Conservation (phyloP, 92 coral and sea anemone species). For the Parazoanthus swiftii region DNA sequence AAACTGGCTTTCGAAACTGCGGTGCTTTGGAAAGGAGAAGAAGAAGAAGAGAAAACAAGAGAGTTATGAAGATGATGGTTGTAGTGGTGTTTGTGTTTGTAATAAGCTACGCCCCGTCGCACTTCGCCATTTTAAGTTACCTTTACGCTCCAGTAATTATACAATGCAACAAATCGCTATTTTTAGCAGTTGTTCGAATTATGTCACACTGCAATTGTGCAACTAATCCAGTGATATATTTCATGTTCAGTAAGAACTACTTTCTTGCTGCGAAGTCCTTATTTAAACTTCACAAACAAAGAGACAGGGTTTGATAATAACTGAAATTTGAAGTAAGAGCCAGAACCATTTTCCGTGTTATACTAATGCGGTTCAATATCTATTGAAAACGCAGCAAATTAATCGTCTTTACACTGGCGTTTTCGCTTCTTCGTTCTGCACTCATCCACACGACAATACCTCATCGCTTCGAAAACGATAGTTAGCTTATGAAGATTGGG, state of each 20-base stretch:
- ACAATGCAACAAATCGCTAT: neutral
- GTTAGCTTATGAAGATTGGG: too few relatives aligned
- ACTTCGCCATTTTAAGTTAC: neutral
- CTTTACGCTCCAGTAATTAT: neutral
- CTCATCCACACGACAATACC: too few relatives aligned
- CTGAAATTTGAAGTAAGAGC: neutral
- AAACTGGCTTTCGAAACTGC: neutral
- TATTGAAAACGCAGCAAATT: too few relatives aligned
- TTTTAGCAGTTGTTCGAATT: neutral
- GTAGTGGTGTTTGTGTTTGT: neutral
- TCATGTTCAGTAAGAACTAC: constrained; percentile 15
- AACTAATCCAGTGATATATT: neutral
- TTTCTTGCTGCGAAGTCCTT: neutral
- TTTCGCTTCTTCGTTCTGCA: too few relatives aligned
- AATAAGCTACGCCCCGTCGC: neutral
- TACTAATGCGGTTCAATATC: too few relatives aligned
- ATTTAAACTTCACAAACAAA: neutral
- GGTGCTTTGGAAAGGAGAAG: neutral
- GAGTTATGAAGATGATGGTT: constrained; percentile 6
- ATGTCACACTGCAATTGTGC: constrained; percentile 2
- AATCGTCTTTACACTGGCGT: too few relatives aligned
- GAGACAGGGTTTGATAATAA: neutral
- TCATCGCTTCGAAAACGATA: too few relatives aligned
- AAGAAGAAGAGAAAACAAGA: constrained; percentile 3
- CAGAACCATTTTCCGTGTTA: too few relatives aligned